A percentile compares a stretch with the other conserved stretches of the same genome.
Conservation (phyloP, 2,113 vertebrate species). For the Coregonus clupeaformis region DNA sequence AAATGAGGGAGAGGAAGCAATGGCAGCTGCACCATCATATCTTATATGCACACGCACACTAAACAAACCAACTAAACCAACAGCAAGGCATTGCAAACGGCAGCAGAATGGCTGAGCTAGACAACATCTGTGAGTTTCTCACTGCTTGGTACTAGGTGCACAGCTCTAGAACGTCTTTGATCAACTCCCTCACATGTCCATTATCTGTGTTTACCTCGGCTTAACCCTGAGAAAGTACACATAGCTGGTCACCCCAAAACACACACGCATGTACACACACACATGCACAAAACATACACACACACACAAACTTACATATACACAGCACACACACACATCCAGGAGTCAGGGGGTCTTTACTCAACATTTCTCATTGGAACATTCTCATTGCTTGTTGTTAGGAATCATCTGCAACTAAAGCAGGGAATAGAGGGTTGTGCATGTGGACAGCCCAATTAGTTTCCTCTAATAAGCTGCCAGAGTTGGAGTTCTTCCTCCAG, state of each 20-base stretch:
- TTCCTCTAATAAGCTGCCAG: not conserved
- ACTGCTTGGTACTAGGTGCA: not conserved
- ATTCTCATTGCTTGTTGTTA: no score
- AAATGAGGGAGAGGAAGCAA: no score
- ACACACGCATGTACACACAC: not conserved
- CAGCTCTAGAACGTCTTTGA: not conserved
- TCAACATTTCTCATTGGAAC: no score
- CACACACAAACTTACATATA: not conserved
- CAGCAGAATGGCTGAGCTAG: not conserved
- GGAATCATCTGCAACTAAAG: no score
- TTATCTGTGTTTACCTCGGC: not conserved
- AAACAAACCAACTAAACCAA: no score
- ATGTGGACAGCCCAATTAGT: not conserved
- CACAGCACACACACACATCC: constrained; percentile 4
- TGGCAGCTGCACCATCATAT: not conserved
- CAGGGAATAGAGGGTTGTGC: no score
- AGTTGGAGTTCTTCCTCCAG: not conserved
- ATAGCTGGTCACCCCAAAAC: not conserved
- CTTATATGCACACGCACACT: no score
- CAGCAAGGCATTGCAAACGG: not conserved
- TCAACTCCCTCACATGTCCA: not conserved
- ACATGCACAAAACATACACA: not conserved
- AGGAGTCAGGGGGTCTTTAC: no score
- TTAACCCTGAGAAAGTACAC: not conserved
- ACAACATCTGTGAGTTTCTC: constrained; percentile 1